These are phyloP conservation scores for Drosophila fuyamai DNA, from an alignment of 1,140 invertebrate genomes.

Conservation along the genomic window DNA sequence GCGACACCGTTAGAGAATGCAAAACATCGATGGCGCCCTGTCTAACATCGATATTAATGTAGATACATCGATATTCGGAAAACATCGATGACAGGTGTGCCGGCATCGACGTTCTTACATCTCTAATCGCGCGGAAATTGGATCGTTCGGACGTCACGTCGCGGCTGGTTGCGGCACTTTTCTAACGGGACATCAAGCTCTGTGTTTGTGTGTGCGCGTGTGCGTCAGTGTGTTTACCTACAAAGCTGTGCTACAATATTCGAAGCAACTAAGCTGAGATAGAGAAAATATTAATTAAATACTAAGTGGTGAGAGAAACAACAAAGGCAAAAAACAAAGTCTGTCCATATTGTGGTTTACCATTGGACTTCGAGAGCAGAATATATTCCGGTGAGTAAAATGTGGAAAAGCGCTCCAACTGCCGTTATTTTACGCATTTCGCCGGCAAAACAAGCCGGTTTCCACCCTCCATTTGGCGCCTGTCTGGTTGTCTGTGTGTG, in stretches of 20 bases:
- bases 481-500: conserved; percentile 31
- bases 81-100: too few species aligned
- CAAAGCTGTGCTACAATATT: conserved; percentile 32
- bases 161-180: conserved; percentile 27
- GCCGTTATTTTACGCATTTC: conserved; percentile 56
- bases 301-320: conserved; percentile 11
- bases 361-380: conserved; percentile 11
- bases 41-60: too few species aligned
- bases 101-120: too few species aligned
- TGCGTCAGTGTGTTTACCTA: conserved; percentile 30
- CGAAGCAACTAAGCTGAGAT: conserved; percentile 31
- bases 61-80: too few species aligned
- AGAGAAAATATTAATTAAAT: conserved; percentile 32
- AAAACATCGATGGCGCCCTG: too few species aligned
- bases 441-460: conserved; percentile 71
- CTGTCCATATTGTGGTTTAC: conserved; percentile 1
- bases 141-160: conserved; percentile 23
- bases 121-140: conserved; percentile 3
- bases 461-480: conserved; percentile 56
- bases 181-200: conserved; percentile 10
- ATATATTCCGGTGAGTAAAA: conserved; percentile 60
- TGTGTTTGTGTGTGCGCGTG: conserved; percentile 15
- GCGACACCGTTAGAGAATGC: too few species aligned
- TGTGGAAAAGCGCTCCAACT: conserved; percentile 30
- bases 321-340: conserved; percentile 12